A percentile compares a stretch with the other conserved stretches of the same genome.
Evolutionary conservation across 2,797 vertebrate genomes (phyloP).

Genomic region (Acrocephalus scirpaceus): DNA sequence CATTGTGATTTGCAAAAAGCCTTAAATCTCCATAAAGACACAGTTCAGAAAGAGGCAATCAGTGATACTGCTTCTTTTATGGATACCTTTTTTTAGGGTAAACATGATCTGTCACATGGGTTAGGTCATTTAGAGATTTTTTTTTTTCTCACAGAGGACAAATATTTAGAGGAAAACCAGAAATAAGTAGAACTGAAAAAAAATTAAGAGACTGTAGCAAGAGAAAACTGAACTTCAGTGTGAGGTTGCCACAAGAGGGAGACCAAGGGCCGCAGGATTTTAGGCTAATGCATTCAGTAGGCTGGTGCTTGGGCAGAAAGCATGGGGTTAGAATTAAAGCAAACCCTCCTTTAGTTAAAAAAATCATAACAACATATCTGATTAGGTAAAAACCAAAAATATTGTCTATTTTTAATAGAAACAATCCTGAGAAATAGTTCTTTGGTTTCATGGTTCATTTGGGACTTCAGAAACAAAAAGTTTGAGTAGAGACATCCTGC

Average conservation of each 20-base stretch:
- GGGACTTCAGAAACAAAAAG: neutral
- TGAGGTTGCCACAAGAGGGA: conserved; percentile 54
- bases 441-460: neutral
- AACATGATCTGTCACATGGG: neutral
- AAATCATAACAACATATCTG: neutral
- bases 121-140: neutral
- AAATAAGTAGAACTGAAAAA: neutral
- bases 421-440: neutral
- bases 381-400: neutral
- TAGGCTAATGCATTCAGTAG: neutral
- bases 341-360: neutral
- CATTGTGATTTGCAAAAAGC: neutral
- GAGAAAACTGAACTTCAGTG: neutral
- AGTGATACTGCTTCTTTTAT: neutral
- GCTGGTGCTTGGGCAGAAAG: neutral
- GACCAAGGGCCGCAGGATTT: neutral
- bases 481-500: neutral
- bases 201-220: neutral
- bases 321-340: neutral
- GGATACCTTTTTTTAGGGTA: neutral
- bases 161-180: neutral
- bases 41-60: neutral
- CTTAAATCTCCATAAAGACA: neutral
- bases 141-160: neutral
- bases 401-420: neutral